A percentile compares a stretch with the other conserved stretches of the same genome.
Conservation (phyloP, 2,797 vertebrate genomes). For the Leptatherina wallacei region DNA sequence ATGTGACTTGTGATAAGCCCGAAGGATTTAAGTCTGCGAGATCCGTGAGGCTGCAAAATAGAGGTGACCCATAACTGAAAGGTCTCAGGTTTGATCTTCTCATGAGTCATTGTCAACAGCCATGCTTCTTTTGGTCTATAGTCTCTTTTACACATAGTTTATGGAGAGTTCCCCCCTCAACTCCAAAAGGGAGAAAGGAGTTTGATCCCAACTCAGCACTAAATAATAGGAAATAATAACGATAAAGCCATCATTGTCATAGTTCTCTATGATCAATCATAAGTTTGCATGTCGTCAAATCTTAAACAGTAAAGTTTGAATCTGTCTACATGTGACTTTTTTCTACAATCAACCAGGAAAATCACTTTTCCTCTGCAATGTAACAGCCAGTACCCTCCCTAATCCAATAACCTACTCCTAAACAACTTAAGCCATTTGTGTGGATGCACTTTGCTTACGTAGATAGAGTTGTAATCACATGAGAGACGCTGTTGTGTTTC, state of each 20-base stretch:
- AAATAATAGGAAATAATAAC: background rate
- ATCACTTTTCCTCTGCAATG: slow-evolving; percentile 24
- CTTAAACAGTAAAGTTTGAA: slow-evolving; percentile 5
- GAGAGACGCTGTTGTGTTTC: slow-evolving; percentile 35
- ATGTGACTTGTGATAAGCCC: slow-evolving; percentile 45
- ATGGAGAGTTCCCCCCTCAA: background rate
- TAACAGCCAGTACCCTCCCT: slow-evolving; percentile 13
- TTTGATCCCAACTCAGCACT: slow-evolving; percentile 44
- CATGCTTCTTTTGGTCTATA: background rate
- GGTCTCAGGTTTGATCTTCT: slow-evolving; percentile 26
- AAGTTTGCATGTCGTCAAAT: slow-evolving; percentile 37
- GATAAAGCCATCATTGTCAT: slow-evolving; percentile 35
- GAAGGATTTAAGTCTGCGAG: slow-evolving; percentile 34
- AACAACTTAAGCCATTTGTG: slow-evolving; percentile 60
- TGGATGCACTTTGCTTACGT: slow-evolving; percentile 57
- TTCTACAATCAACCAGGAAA: slow-evolving; percentile 35
- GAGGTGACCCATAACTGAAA: slow-evolving; percentile 18
- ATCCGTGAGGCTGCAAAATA: slow-evolving; percentile 12
- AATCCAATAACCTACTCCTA: slow-evolving; percentile 13
- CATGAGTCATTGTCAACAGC: background rate
- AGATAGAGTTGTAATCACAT: slow-evolving; percentile 22
- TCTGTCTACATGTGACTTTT: slow-evolving; percentile 18
- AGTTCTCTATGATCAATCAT: slow-evolving; percentile 1
- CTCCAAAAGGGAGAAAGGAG: slow-evolving; percentile 27
- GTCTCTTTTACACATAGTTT: background rate